Percentiles rank a stretch among this genome's conserved stretches.
These are phyloP conservation scores for Pocillopora meandrina DNA, from an alignment of 92 coral and sea anemone species.

Conservation along the genomic window DNA sequence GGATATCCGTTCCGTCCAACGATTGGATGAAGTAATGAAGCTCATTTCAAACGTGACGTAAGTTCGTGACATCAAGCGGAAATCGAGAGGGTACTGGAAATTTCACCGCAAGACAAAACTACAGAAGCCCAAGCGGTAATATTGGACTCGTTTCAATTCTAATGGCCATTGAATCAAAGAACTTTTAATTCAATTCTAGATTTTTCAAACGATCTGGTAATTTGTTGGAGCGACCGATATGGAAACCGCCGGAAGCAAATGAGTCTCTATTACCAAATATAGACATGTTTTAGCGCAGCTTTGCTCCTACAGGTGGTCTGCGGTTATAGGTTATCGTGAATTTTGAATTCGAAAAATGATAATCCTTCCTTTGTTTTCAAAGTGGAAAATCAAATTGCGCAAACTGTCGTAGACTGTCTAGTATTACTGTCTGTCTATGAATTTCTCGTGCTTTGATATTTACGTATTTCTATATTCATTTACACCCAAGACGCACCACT, in stretches of 20 bases:
- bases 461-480: neutral
- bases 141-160: neutral
- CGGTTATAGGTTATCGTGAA: neutral
- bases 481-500: neutral
- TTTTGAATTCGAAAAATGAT: neutral
- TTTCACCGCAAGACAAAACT: neutral
- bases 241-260: neutral
- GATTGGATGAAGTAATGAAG: slow-evolving; percentile 2
- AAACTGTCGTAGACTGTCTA: neutral
- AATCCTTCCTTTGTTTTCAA: neutral
- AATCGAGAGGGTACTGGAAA: neutral
- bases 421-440: neutral
- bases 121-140: neutral
- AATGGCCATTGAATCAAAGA: neutral
- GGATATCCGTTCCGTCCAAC: neutral
- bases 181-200: neutral
- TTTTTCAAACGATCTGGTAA: neutral
- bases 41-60: neutral
- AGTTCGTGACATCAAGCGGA: neutral
- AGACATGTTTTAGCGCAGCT: neutral
- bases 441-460: neutral
- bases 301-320: slow-evolving; percentile 9
- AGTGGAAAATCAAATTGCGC: neutral
- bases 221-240: neutral
- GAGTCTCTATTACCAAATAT: slow-evolving; percentile 9